phyloP scores from a whole-genome alignment of 2,113 vertebrate genomes.

The Tretioscincus oriximinensis region DNA sequence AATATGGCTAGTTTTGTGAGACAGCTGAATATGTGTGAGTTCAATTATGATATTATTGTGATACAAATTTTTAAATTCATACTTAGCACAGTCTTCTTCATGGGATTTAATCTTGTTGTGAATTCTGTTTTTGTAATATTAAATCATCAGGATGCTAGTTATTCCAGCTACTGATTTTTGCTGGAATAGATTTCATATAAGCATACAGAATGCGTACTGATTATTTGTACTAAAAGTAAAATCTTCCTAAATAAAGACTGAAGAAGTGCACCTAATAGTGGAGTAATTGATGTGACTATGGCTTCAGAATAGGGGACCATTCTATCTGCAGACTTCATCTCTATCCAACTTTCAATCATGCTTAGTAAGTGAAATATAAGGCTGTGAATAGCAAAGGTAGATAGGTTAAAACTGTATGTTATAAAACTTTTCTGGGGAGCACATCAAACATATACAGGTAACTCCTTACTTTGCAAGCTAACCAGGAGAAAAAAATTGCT shows the following conservation, averaged over 20 bases:
- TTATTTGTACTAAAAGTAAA: neutral
- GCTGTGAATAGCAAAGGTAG: neutral
- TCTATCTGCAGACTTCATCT: neutral
- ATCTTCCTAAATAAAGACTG: neutral
- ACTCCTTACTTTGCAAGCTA: too few relatives aligned
- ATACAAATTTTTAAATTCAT: neutral
- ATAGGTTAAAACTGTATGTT: too few relatives aligned
- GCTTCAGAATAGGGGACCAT: neutral
- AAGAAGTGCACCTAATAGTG: neutral
- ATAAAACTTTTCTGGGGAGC: neutral
- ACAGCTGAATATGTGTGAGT: slow-evolving; percentile 98
- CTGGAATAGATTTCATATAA: neutral
- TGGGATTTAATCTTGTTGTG: slow-evolving; percentile 4
- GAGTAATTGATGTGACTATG: neutral
- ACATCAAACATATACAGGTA: too few relatives aligned
- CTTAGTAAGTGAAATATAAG: neutral
- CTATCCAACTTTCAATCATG: neutral
- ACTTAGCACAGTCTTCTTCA: neutral
- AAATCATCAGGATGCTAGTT: neutral
- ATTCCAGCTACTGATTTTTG: neutral
- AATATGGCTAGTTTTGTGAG: slow-evolving; percentile 99
- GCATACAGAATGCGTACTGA: neutral
- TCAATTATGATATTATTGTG: slow-evolving; percentile 7
- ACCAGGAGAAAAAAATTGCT: too few relatives aligned
- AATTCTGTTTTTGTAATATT: neutral